Base-by-base conservation (phyloP, 2,113 vertebrate species). In the Ranitomeya imitator region DNA sequence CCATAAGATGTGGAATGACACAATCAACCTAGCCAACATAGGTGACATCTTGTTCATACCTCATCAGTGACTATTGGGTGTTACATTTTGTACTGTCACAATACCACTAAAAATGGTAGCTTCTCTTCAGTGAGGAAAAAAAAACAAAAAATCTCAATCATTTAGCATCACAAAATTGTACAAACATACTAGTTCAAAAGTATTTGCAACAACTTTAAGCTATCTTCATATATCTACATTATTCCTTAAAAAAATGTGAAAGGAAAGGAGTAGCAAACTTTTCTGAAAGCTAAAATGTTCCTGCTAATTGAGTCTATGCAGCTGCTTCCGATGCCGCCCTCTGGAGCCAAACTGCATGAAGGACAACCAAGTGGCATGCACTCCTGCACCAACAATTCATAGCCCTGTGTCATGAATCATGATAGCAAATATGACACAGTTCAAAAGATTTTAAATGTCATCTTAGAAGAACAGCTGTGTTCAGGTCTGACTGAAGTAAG, bases 371-470 rank as follows among this genome's bases (percentile, higher is more conserved):
- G 76, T 12, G 57, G 23, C 78, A 65, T 57, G 77, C 21, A 12
- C 15, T 23, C 8, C 8, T 6, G 13, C 73, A 76, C 14, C 89
- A 73, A 77, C 88, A 80, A 73, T n/a, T 77, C 60, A 16, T 77
- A 65, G 85, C 1, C 84, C 79, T 1, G 63, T 0, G 31, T 52
- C 73, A 55, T 26, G 80, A 80, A 86, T 60, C 85, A 83, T 86
- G 78, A 84, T 76, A 55, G 6, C 45, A 86, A 74, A 37, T 77
- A 87, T 71, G 89, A 84, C 85, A 86, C 80, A 87, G 74, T 87
- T 87, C 89, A 90, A 69, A 89, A 84, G 85, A 90, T 63, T 79
- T 69, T 52, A 84, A 83, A 87, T 78, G 79, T 54, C 71, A 83
- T 37, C 57, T 19, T 65, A 83, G 73, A 86, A 89, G 71, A 86